phyloP scores from a whole-genome alignment of 2,797 vertebrate species.

The Sternarchorhynchus goeldii region DNA sequence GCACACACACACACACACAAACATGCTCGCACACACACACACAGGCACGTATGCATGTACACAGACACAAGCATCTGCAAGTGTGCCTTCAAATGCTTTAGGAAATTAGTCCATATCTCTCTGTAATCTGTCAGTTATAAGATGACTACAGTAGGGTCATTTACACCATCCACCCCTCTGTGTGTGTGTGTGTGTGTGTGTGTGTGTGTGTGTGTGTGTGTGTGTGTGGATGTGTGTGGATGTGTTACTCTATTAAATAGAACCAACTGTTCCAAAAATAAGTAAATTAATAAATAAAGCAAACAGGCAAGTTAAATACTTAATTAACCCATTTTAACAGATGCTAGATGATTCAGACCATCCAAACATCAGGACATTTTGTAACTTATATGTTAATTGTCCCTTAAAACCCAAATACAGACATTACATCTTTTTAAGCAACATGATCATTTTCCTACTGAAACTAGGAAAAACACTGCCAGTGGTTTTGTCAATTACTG shows the following conservation, averaged over 20 bases:
- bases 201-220: background rate
- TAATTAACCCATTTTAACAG: no score
- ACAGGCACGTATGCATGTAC: background rate
- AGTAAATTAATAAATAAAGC: no score
- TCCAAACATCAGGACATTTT: no score
- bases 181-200: background rate
- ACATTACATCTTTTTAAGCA: no score
- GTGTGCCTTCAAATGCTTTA: conserved; percentile 28
- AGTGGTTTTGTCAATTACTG: no score
- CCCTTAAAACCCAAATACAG: no score
- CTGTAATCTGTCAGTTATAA: conserved; percentile 40
- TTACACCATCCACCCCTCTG: background rate
- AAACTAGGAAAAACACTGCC: no score
- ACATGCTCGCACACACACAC: background rate
- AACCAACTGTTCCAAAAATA: background rate
- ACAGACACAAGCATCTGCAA: conserved; percentile 14
- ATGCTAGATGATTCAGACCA: no score
- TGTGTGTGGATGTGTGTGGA: background rate
- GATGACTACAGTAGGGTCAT: conserved; percentile 9
- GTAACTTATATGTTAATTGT: no score
- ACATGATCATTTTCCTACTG: no score
- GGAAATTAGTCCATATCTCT: conserved; percentile 30
- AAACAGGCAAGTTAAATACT: no score
- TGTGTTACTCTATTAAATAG: background rate
- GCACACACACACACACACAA: no score